Percentiles rank a stretch among this genome's conserved stretches.
phyloP scores from a whole-genome alignment of 1,140 invertebrate genomes.

The Lepidostoma basale region DNA sequence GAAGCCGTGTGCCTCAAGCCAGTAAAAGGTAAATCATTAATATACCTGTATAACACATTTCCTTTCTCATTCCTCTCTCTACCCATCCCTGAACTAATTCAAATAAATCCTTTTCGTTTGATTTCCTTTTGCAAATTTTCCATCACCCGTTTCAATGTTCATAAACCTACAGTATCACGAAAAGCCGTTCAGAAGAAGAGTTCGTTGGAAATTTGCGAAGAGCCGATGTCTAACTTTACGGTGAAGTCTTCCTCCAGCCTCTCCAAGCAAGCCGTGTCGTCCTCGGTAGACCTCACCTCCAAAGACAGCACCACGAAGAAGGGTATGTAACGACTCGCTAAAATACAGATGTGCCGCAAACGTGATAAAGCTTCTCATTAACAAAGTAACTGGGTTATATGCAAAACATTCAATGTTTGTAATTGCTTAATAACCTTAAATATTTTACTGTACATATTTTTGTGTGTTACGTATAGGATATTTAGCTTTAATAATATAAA shows the following conservation, averaged over 20 bases:
- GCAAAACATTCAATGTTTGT: neutral
- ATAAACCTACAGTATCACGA: conserved; percentile 20
- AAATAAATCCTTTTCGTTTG: neutral
- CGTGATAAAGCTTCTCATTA: no score
- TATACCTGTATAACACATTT: conserved; percentile 46
- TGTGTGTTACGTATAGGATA: no score
- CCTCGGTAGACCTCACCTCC: neutral
- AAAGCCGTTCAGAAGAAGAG: conserved; percentile 41
- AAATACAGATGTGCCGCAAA: no score
- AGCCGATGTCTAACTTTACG: conserved; percentile 7
- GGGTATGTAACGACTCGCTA: conserved; percentile 50
- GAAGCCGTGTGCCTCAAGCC: conserved; percentile 58
- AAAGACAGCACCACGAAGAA: conserved; percentile 53
- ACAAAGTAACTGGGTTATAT: neutral
- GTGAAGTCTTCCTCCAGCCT: conserved; percentile 24
- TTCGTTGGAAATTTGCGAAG: conserved; percentile 27
- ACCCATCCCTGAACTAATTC: no score
- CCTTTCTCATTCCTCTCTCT: no score
- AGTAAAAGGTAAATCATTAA: conserved; percentile 54
- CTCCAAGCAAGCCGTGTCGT: conserved; percentile 16
- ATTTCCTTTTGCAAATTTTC: neutral
- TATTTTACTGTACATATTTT: no score
- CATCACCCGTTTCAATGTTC: neutral
- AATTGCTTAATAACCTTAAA: neutral
- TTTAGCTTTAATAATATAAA: no score